A percentile compares a stretch with the other conserved stretches of the same genome.
Conservation (phyloP, 2,113 vertebrate species). For the Mesoclemmys tuberculata region DNA sequence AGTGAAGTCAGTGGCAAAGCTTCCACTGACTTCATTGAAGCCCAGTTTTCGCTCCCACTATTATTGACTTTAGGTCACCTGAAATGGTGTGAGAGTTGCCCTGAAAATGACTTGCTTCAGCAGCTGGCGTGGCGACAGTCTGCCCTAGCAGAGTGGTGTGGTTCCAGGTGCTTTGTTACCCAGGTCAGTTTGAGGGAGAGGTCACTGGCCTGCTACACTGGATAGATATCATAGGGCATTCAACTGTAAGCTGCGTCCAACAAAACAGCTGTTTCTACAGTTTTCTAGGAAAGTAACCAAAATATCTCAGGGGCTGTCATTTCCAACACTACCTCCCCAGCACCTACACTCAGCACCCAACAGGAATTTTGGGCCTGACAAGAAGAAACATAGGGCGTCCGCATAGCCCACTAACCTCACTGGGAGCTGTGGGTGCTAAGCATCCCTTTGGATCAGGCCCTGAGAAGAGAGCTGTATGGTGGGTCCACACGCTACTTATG, state of each 20-base stretch:
- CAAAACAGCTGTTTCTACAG: not conserved
- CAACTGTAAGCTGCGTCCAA: rapidly evolving
- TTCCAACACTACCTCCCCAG: not conserved
- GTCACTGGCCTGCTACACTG: rapidly evolving
- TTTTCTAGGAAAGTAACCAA: not conserved
- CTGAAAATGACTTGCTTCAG: not conserved
- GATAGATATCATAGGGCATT: rapidly evolving
- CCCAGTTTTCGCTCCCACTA: not conserved
- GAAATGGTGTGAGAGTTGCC: no score
- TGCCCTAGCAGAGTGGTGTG: not conserved
- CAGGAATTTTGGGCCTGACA: not conserved
- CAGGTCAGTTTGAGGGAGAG: not conserved
- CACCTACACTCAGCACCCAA: not conserved
- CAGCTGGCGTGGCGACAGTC: not conserved
- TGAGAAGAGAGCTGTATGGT: not conserved
- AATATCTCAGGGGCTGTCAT: not conserved
- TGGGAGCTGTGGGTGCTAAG: not conserved
- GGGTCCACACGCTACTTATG: not conserved
- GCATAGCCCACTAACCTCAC: not conserved
- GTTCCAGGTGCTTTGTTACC: not conserved
- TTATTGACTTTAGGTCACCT: rapidly evolving
- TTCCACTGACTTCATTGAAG: no score
- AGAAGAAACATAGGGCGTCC: not conserved
- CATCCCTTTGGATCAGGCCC: not conserved
- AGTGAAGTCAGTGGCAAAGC: slow-evolving; percentile 19